These are phyloP conservation scores for Ferdinandea cuprea DNA, from an alignment of 2,888 invertebrate genomes.

Conservation along the genomic window DNA sequence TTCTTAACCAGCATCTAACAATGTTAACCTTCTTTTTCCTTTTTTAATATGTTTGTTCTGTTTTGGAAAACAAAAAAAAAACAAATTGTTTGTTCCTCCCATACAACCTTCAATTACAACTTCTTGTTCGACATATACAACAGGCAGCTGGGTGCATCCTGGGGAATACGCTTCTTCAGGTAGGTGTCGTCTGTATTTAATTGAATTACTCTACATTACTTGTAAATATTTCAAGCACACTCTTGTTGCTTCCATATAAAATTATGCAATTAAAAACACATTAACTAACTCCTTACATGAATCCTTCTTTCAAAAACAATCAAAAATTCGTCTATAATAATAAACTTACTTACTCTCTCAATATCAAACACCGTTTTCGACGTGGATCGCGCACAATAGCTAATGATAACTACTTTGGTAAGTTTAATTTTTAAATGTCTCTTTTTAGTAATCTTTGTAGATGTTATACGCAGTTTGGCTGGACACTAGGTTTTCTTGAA, in stretches of 20 bases:
- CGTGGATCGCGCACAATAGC: slow-evolving; percentile 85
- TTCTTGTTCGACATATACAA: slow-evolving; percentile 23
- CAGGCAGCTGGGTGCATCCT: slow-evolving; percentile 98
- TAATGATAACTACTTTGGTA: slow-evolving; percentile 99
- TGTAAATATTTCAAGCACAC: slow-evolving; percentile 82
- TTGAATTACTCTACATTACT: slow-evolving; percentile 81
- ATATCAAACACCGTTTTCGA: slow-evolving; percentile 65
- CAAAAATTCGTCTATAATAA: slow-evolving; percentile 70
- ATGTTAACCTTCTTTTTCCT: slow-evolving; percentile 36
- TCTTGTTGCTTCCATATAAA: slow-evolving; percentile 61
- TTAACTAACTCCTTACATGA: slow-evolving; percentile 39
- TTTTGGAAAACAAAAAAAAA: slow-evolving; percentile 22
- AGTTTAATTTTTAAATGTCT: slow-evolving; percentile 84
- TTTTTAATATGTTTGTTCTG: slow-evolving; percentile 30
- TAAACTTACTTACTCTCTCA: slow-evolving; percentile 76
- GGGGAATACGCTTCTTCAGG: slow-evolving; percentile 99
- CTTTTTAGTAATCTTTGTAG: neutral
- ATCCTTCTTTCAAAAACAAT: slow-evolving; percentile 36
- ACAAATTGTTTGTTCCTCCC: slow-evolving; percentile 76
- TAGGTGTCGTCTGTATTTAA: slow-evolving; percentile 84
- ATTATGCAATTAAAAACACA: slow-evolving; percentile 32
- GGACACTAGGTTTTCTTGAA: neutral
- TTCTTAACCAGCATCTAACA: slow-evolving; percentile 75
- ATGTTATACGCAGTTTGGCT: neutral
- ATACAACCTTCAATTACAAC: too few species aligned